A percentile compares a stretch with the other conserved stretches of the same genome.
These are phyloP conservation scores for Xestia rhomboidea DNA, from an alignment of 2,888 invertebrate species.

Conservation along the genomic window DNA sequence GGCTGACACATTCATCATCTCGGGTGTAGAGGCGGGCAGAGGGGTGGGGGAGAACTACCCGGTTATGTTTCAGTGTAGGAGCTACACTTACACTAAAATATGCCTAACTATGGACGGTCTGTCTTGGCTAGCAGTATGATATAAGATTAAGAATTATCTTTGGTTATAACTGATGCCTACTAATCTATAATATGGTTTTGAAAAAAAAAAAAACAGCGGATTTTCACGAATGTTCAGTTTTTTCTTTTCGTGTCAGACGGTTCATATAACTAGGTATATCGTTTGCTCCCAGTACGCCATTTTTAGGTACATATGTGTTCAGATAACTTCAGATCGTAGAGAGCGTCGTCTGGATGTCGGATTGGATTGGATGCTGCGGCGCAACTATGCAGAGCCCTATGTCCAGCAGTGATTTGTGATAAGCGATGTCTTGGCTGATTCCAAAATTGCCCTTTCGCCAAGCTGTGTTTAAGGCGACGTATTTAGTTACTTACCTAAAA, in stretches of 20 bases:
- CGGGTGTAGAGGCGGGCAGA: neutral
- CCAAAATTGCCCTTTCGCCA: neutral
- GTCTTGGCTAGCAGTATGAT: no score
- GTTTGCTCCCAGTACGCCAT: neutral
- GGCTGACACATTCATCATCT: slow-evolving; percentile 70
- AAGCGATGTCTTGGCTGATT: neutral
- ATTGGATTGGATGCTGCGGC: neutral
- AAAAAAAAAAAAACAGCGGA: neutral
- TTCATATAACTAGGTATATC: neutral
- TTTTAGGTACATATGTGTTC: neutral
- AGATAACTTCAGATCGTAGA: neutral
- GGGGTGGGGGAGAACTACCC: neutral
- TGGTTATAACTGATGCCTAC: neutral
- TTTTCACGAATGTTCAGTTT: neutral
- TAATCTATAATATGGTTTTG: no score
- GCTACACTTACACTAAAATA: no score
- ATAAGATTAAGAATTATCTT: neutral
- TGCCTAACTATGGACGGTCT: neutral
- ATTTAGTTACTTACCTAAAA: no score
- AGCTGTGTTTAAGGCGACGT: neutral
- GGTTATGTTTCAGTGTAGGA: neutral
- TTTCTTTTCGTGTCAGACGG: neutral
- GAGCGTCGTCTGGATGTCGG: neutral
- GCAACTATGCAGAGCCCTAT: neutral
- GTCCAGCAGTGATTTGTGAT: neutral